A percentile compares a stretch with the other conserved stretches of the same genome.
Evolutionary conservation across 1,140 invertebrate genomes (phyloP).

Genomic region (Caerostris darwini): DNA sequence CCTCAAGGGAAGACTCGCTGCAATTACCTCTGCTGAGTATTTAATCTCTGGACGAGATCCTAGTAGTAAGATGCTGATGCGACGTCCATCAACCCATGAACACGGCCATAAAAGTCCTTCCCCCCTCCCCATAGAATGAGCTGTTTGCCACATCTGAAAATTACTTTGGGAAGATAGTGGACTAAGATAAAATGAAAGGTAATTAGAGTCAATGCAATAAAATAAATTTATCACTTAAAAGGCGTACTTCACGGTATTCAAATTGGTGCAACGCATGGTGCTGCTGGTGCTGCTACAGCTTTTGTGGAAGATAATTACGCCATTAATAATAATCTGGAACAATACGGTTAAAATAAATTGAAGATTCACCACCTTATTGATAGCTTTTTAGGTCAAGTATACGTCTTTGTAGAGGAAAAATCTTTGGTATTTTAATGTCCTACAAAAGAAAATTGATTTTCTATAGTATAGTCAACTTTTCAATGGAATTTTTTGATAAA

Average conservation of each 20-base stretch:
- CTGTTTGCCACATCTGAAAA: conserved; percentile 4
- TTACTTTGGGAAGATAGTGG: conserved; percentile 63
- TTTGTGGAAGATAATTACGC: conserved; percentile 1
- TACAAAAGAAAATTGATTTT: neutral
- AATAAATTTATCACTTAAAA: conserved; percentile 68
- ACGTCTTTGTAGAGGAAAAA: neutral
- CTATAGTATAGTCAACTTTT: too few species aligned
- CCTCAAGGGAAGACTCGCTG: neutral
- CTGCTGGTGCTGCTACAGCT: neutral
- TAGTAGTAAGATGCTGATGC: neutral
- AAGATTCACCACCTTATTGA: neutral
- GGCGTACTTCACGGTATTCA: conserved; percentile 52
- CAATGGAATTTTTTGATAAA: too few species aligned
- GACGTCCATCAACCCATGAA: conserved; percentile 40
- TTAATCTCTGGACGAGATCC: conserved; percentile 55
- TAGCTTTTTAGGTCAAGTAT: neutral
- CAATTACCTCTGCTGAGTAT: conserved; percentile 62
- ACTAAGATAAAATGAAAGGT: conserved; percentile 62
- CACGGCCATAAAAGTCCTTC: conserved; percentile 69
- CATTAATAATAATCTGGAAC: conserved; percentile 27
- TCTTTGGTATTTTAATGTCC: neutral
- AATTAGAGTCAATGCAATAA: conserved; percentile 69
- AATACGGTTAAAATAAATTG: conserved; percentile 20
- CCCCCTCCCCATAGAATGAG: neutral
- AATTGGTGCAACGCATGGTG: neutral